Evolutionary conservation across 2,113 vertebrate genomes (phyloP).

Genomic region (Trogon surrucura): DNA sequence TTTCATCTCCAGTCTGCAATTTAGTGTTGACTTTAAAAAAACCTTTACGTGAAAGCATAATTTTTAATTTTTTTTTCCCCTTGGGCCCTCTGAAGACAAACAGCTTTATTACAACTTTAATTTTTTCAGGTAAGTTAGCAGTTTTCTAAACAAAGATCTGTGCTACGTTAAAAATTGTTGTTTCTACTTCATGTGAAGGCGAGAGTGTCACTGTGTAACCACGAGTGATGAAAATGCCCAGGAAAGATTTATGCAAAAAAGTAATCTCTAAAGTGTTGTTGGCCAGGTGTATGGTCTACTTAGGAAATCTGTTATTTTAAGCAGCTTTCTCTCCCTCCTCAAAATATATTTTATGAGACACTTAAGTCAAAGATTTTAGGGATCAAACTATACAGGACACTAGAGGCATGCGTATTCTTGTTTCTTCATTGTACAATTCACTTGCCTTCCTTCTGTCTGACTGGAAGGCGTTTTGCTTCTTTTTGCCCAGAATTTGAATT

Average conservation of each 20-base stretch:
- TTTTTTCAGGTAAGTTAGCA: background rate
- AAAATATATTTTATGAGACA: background rate
- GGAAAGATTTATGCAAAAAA: background rate
- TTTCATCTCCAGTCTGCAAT: background rate
- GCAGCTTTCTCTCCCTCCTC: background rate
- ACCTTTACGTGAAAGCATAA: background rate
- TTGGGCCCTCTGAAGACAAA: background rate
- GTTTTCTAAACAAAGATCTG: background rate
- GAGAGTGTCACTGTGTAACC: background rate
- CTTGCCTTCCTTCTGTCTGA: background rate
- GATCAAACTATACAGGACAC: background rate
- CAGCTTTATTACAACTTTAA: background rate
- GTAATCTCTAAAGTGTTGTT: background rate
- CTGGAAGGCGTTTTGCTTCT: background rate
- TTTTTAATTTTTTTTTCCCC: background rate
- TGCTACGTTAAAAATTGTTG: background rate
- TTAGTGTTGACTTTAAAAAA: background rate
- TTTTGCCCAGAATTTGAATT: background rate
- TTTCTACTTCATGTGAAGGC: background rate
- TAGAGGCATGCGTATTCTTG: fast-evolving
- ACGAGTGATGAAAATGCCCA: background rate
- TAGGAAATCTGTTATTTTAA: background rate
- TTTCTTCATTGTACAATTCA: background rate
- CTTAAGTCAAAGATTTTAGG: background rate
- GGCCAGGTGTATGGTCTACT: background rate